A percentile compares a stretch with the other conserved stretches of the same genome.
phyloP scores from a whole-genome alignment of 2,113 vertebrate species.

The Aramus guarauna region DNA sequence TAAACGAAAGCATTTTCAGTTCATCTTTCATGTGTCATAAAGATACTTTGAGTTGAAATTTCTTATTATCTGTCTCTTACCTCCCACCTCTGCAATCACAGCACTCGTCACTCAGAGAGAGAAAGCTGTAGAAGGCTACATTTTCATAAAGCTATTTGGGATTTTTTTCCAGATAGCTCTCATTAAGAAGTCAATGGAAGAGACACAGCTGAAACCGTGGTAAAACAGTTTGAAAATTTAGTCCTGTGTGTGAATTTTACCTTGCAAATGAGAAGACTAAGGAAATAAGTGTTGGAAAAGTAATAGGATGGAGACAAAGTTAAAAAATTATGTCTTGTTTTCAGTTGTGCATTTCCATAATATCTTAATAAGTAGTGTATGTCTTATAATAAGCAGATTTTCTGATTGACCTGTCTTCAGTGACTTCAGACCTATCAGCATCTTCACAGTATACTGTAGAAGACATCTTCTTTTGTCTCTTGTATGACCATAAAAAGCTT shows the following conservation, averaged over 20 bases:
- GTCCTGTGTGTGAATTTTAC: not conserved
- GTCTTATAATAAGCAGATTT: not conserved
- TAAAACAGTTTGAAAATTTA: not conserved
- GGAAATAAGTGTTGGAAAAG: not conserved
- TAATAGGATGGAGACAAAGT: not conserved
- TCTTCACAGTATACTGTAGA: not conserved
- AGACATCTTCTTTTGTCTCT: not conserved
- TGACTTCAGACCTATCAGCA: not conserved
- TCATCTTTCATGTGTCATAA: constrained; percentile 38
- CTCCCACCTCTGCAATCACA: constrained; percentile 41
- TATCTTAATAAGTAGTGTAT: not conserved
- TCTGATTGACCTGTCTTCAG: not conserved
- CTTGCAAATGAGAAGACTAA: not conserved
- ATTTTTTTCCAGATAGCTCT: not conserved
- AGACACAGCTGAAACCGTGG: not conserved
- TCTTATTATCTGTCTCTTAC: constrained; percentile 41
- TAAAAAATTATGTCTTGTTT: not conserved
- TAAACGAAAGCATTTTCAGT: constrained; percentile 49
- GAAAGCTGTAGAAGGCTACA: not conserved
- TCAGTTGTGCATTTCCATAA: not conserved
- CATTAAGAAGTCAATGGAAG: constrained; percentile 7
- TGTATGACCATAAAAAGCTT: not conserved
- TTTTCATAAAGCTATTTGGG: not conserved
- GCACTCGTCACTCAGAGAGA: constrained; percentile 7
- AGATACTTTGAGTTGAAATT: constrained; percentile 18